Evolutionary conservation across 2,113 vertebrate species (phyloP).

Genomic region (Spheniscus mendiculus): DNA sequence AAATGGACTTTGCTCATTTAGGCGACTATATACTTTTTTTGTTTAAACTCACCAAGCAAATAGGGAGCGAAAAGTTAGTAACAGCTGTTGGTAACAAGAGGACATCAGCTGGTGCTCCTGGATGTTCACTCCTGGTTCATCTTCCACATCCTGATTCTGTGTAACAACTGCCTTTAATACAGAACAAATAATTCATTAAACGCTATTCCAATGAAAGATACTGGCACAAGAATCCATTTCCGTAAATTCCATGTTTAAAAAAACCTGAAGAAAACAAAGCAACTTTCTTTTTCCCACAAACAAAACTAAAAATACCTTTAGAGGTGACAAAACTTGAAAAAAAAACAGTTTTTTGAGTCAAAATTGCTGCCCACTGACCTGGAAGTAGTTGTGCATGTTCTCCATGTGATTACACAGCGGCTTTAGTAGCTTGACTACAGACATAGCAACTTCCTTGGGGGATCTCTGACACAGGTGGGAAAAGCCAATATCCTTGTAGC

Average conservation of each 20-base stretch:
- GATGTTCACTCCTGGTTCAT: conserved; percentile 70
- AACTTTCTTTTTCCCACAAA: background rate
- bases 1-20: background rate
- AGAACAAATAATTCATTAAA: background rate
- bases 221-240: background rate
- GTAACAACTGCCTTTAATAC: conserved; percentile 71
- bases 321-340: background rate
- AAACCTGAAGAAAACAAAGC: background rate
- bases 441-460: conserved; percentile 78
- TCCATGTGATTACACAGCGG: conserved; percentile 92
- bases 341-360: background rate
- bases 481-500: conserved; percentile 84
- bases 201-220: background rate
- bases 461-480: conserved; percentile 89
- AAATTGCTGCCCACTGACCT: conserved; percentile 75
- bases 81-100: conserved; percentile 84
- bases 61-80: conserved; percentile 82
- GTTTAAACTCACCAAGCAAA: conserved; percentile 88
- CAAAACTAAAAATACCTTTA: background rate
- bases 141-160: conserved; percentile 78
- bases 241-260: background rate
- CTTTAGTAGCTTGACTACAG: conserved; percentile 80
- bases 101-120: conserved; percentile 86
- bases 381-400: conserved; percentile 95
- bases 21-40: background rate